A percentile compares a stretch with the other conserved stretches of the same genome.
phyloP scores from a whole-genome alignment of 2,113 vertebrate genomes.

The Mixornis gularis region DNA sequence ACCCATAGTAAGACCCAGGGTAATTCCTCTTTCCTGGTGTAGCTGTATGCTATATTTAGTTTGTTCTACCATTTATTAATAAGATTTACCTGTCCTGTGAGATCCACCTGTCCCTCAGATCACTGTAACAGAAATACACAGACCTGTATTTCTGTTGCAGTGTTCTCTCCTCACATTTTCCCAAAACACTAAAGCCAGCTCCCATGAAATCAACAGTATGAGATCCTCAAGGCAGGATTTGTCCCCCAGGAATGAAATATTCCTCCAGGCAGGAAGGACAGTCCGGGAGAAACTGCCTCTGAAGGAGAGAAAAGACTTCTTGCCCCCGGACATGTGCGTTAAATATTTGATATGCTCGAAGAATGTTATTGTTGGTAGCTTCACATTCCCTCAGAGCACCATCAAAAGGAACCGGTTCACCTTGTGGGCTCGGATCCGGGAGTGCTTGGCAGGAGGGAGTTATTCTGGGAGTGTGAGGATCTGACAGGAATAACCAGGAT shows the following conservation, averaged over 20 bases:
- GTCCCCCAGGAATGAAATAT: not conserved
- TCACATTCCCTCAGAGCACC: not conserved
- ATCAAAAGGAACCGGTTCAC: not conserved
- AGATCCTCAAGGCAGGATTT: not conserved
- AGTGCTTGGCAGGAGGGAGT: not conserved
- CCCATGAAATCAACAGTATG: not conserved
- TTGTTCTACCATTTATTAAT: not conserved
- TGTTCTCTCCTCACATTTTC: accelerated
- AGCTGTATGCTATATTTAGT: not conserved
- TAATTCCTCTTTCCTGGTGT: not conserved
- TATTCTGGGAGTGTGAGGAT: not conserved
- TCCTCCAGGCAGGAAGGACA: not conserved
- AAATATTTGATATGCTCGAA: not conserved
- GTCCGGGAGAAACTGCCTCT: not conserved
- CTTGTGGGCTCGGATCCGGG: not conserved
- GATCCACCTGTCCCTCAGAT: not conserved
- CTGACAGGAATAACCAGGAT: not conserved
- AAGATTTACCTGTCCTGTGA: not conserved
- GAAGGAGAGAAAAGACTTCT: not conserved
- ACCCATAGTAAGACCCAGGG: accelerated
- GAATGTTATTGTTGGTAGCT: not conserved
- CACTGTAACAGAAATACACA: not conserved
- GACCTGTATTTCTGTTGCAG: not conserved
- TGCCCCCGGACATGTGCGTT: not conserved
- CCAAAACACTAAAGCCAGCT: not conserved